phyloP scores from a whole-genome alignment of 2,113 vertebrate species.

The Pelodiscus sinensis region DNA sequence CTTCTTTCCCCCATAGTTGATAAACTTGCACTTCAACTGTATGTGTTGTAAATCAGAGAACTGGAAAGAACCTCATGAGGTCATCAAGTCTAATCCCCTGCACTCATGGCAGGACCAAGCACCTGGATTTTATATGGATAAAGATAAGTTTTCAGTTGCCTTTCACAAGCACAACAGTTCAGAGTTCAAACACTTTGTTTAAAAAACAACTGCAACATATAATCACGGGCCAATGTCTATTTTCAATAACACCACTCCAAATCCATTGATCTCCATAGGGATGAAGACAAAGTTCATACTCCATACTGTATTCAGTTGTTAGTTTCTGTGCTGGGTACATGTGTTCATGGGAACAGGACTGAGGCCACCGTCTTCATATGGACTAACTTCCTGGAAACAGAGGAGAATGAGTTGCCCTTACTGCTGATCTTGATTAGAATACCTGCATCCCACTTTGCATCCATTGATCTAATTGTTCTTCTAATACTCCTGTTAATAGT shows the following conservation, averaged over 20 bases:
- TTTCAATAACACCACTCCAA: not conserved
- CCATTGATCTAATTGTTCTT: not conserved
- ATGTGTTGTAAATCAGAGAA: not conserved
- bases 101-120: too few species aligned
- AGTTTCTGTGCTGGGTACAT: not conserved
- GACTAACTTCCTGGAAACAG: not conserved
- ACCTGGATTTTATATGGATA: not conserved
- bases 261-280: not conserved
- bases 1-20: not conserved
- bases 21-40: not conserved
- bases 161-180: not conserved
- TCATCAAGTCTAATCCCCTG: too few species aligned
- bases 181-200: not conserved
- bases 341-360: not conserved
- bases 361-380: not conserved
- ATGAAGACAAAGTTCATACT: not conserved
- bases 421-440: not conserved
- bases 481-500: constrained; percentile 27
- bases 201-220: not conserved
- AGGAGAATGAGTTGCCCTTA: not conserved
- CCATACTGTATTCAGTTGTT: not conserved
- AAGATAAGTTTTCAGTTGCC: not conserved
- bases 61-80: too few species aligned
- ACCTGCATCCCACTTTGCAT: not conserved
- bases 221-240: not conserved